Base-by-base conservation (phyloP, 1,140 invertebrate genomes). In the Ceratina japonica region DNA sequence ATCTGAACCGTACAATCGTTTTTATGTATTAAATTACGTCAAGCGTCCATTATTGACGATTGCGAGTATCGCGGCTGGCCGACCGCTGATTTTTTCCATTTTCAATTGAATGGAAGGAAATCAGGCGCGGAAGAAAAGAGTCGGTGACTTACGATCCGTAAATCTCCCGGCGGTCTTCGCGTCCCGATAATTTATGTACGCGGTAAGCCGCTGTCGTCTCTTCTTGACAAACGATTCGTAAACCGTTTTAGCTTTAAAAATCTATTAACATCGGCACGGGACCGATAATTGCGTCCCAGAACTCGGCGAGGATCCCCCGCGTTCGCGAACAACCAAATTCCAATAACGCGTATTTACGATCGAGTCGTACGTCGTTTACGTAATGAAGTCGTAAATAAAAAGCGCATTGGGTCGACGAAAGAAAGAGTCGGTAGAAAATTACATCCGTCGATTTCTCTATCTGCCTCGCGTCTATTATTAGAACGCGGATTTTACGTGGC, bases 171-270 rank as follows among this genome's bases (percentile, higher is more conserved):
- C 59, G 79, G 56, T 80, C 80, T 82, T 71, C 24, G 72, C 79
- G 63, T 52, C 20, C 27, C 27, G 79, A 85, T 85, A 80, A 85
- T 85, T 85, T 85, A 75, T 79, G 66, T 44, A 75, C 82, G 84
- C 83, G 84, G 84, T 85, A 84, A 86, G 76, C 80, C 83, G 64
- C 75, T 54, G 82, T 82, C 83, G 49, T 85, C 81, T 37, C 37
- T 22, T 51, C 24, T 49, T 81, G 82, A 83, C 71, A 63, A 66
- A 86, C 80, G 72, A 44, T 68, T 31, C 44, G 61, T 66, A 84
- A 81, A 79, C 70, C 16, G 31, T 63, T 69, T 79, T 75, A 75
- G 74, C 37, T 61, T 85, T 73, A 81, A 59, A 74, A 85, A 85
- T 85, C 84, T 84, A 85, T 85, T 85, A 85, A 68, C 72, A 59